Evolutionary conservation across 2,888 invertebrate genomes (phyloP), one percentile per base, ranked within the genome.

Genomic region (Drosophila acutilabella): DNA sequence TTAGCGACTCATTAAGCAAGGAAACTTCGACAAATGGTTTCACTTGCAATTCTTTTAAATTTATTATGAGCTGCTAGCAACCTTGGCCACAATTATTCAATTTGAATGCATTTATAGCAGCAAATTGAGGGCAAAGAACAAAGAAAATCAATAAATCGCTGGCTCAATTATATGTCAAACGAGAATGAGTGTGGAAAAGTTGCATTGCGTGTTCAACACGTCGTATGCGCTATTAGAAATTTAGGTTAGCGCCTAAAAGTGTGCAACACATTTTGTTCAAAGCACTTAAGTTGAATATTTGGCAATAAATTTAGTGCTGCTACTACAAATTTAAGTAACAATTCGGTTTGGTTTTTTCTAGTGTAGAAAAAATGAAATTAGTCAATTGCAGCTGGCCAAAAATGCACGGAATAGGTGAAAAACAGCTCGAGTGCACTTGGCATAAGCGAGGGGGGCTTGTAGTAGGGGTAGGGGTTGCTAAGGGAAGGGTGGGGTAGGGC

Each of bases 321-420:
- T 36, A 0, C 11, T 36, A 36, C 13, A 13, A 11, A 36, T 36
- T 36, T 36, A 13, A 36, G 13, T 13, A 36, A 36, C 30, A 1
- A 30, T 8, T 30, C n/a, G n/a, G n/a, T n/a, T n/a, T n/a, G n/a
- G n/a, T 30, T 30, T 8, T 8, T 30, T 30, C 30, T 2, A 30
- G 30, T 30, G 8, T 30, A 30, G 3, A 53, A 70, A 60, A 77
- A 73, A 59, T 70, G 71, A 74, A 80, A 81, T 81, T 71, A 77
- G 77, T 70, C 71, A 84, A 71, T 80, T 81, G 59, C 65, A 65
- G 64, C 67, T 47, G 65, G 33, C 26, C 41, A 10, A 48, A 40
- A 60, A 56, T 50, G 50, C 20, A 62, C 23, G 2, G 41, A 53
- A 58, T 56, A 47, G 54, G 59, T 60, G 44, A n/a, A 36, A 64